These are phyloP conservation scores for Drosophila guanche DNA, from an alignment of 1,140 invertebrate species.

Conservation along the genomic window DNA sequence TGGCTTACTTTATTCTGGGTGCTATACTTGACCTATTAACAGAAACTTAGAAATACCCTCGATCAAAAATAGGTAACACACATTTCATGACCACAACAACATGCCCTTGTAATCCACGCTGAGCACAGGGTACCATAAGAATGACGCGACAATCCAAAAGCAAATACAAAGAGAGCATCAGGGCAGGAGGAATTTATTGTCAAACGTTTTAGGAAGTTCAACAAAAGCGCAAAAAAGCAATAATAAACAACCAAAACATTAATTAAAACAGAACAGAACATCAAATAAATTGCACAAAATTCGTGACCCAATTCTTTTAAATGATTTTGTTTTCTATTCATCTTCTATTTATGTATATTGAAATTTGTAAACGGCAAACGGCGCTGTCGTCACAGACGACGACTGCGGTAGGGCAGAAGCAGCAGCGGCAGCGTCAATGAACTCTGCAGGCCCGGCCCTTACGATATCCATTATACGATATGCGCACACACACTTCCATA, in stretches of 20 bases:
- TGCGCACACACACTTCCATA: slow-evolving; percentile 12
- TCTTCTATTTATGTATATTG: slow-evolving; percentile 64
- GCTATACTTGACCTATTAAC: too few species aligned
- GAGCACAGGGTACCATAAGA: not conserved
- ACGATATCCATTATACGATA: slow-evolving; percentile 5
- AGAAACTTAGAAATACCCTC: too few species aligned
- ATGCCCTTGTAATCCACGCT: too few species aligned
- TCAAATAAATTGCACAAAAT: slow-evolving; percentile 78
- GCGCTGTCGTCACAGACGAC: not conserved
- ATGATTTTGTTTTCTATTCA: slow-evolving; percentile 56
- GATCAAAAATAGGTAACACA: too few species aligned
- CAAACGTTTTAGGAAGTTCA: slow-evolving; percentile 58
- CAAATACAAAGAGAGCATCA: not conserved
- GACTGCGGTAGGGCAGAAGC: too few species aligned
- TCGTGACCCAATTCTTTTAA: slow-evolving; percentile 69
- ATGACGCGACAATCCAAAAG: slow-evolving; percentile 35
- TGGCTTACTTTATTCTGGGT: too few species aligned
- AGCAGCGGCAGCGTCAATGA: slow-evolving; percentile 58
- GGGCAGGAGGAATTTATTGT: slow-evolving; percentile 29
- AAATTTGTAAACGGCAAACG: slow-evolving; percentile 41
- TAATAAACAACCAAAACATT: slow-evolving; percentile 17
- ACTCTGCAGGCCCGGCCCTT: slow-evolving; percentile 71
- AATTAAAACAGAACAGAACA: slow-evolving; percentile 42
- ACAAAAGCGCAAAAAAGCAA: slow-evolving; percentile 43
- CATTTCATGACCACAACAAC: too few species aligned